These are phyloP conservation scores for Schizopygopsis pylzovi DNA, from an alignment of 2,797 vertebrate species.

Conservation along the genomic window DNA sequence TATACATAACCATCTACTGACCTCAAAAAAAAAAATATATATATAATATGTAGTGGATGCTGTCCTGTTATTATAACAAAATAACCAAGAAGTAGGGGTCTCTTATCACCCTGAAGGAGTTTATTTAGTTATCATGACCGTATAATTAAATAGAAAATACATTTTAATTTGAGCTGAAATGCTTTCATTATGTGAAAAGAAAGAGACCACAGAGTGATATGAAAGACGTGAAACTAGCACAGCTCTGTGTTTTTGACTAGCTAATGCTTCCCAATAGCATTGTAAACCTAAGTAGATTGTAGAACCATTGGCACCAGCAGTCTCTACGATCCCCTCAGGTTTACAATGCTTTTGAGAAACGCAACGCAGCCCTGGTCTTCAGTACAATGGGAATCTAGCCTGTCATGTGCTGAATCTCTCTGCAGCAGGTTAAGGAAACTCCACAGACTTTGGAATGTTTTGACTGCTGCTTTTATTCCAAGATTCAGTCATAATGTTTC, in stretches of 20 bases:
- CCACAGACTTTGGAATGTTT: constrained; percentile 72
- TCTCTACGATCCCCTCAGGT: not conserved
- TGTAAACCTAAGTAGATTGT: not conserved
- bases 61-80: not conserved
- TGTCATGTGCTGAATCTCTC: constrained; percentile 40
- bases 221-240: not conserved
- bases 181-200: not conserved
- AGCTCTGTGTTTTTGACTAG: constrained; percentile 1
- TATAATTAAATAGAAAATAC: not conserved
- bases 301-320: not conserved
- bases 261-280: not conserved
- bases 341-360: not conserved
- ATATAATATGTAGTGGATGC: not conserved
- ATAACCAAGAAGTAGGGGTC: not conserved
- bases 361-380: not conserved
- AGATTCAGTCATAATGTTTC: constrained; percentile 39
- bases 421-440: constrained; percentile 52
- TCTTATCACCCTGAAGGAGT: not conserved
- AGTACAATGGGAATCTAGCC: constrained; percentile 26
- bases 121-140: not conserved
- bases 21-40: not conserved
- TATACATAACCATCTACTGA: not conserved
- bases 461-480: constrained; percentile 65
- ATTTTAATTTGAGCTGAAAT: not conserved
- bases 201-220: not conserved